Percentiles rank a stretch among this genome's conserved stretches.
phyloP scores from a whole-genome alignment of 2,888 invertebrate genomes.

The Elegia similella region DNA sequence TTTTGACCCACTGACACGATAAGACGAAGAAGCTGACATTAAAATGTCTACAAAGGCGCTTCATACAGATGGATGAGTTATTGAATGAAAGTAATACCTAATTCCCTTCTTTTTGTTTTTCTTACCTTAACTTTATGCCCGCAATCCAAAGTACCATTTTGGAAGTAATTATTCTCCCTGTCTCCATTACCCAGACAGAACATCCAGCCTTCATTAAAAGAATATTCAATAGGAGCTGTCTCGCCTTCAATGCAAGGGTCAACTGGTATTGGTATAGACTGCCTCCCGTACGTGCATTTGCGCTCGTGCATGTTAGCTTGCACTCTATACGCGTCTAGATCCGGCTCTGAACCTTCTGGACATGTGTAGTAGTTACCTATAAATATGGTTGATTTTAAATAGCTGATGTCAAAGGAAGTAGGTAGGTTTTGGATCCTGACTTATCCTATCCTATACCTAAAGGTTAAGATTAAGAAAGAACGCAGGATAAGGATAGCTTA shows the following conservation, averaged over 20 bases:
- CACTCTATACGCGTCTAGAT: slow-evolving; percentile 62
- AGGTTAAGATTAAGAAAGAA: no score
- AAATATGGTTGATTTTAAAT: background rate
- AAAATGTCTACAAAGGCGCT: no score
- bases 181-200: slow-evolving; percentile 74
- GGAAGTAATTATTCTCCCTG: slow-evolving; percentile 70
- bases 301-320: slow-evolving; percentile 73
- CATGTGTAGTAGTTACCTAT: slow-evolving; percentile 68
- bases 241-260: slow-evolving; percentile 77
- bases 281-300: slow-evolving; percentile 61
- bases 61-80: no score
- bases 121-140: slow-evolving; percentile 69
- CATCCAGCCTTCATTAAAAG: slow-evolving; percentile 75
- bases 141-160: slow-evolving; percentile 72
- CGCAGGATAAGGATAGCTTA: no score
- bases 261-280: slow-evolving; percentile 51
- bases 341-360: slow-evolving; percentile 67
- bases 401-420: no score
- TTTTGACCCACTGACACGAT: no score
- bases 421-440: no score
- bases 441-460: no score
- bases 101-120: background rate
- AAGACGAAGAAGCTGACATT: no score
- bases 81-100: background rate
- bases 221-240: slow-evolving; percentile 70